phyloP scores from a whole-genome alignment of 2,113 vertebrate species.

The Ornithorhynchus anatinus region DNA sequence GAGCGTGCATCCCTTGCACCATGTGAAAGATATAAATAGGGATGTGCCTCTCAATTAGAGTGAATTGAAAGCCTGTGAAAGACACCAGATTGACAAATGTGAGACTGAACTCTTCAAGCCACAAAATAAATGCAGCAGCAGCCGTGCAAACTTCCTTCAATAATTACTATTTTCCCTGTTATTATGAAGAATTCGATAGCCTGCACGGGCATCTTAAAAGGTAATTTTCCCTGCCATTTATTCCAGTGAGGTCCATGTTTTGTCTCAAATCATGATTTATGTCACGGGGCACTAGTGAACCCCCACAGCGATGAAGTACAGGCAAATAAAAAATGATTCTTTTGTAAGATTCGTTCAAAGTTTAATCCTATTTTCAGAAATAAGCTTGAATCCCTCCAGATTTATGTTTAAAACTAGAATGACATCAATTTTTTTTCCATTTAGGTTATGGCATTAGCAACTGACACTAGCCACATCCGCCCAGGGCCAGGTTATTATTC shows the following conservation, averaged over 20 bases:
- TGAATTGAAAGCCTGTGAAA: background rate
- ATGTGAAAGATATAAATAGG: background rate
- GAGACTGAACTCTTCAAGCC: background rate
- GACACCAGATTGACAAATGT: background rate
- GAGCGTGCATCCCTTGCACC: background rate
- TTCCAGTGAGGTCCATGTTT: background rate
- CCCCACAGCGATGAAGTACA: no score
- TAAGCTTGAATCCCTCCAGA: no score
- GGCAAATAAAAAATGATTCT: no score
- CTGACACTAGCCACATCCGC: no score
- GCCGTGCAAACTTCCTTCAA: background rate
- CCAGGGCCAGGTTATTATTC: no score
- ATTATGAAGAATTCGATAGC: background rate
- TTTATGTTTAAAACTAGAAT: no score
- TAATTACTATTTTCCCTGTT: background rate
- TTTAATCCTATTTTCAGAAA: no score
- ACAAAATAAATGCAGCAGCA: background rate
- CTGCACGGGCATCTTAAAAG: background rate
- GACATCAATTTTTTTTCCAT: no score
- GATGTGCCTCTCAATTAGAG: background rate
- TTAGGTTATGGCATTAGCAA: no score
- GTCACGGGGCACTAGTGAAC: no score
- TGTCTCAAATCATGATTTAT: background rate
- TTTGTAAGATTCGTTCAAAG: no score
- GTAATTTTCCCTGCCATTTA: background rate